Evolutionary conservation across 2,113 vertebrate species (phyloP).

Genomic region (Glaucomys volans): DNA sequence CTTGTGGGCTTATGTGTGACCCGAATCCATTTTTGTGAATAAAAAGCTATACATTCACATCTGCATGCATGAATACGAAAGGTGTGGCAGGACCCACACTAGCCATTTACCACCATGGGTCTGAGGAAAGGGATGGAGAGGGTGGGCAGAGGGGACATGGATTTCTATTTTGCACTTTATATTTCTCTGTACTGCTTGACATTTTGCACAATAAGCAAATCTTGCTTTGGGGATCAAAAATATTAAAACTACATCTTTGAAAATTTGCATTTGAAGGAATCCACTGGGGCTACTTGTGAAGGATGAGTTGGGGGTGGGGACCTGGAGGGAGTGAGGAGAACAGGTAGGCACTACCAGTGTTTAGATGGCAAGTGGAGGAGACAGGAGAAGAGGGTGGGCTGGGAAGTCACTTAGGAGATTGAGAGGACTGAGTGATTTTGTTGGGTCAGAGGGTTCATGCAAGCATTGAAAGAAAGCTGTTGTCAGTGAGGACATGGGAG

Average conservation of each 20-base stretch:
- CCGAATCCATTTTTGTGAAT: neutral
- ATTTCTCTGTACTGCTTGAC: neutral
- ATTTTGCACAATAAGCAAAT: conserved; percentile 36
- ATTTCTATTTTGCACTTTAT: neutral
- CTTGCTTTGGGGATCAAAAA: conserved; percentile 3
- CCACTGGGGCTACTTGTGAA: neutral
- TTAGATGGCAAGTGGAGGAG: neutral
- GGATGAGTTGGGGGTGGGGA: neutral
- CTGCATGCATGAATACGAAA: neutral
- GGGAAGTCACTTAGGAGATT: neutral
- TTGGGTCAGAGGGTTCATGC: neutral
- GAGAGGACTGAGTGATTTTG: neutral
- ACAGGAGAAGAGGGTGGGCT: neutral
- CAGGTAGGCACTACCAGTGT: neutral
- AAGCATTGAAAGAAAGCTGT: neutral
- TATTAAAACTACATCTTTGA: conserved; percentile 4
- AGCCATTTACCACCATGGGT: rapidly evolving
- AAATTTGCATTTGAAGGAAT: conserved; percentile 26
- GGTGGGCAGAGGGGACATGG: neutral
- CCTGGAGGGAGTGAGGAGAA: neutral
- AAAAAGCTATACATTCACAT: neutral
- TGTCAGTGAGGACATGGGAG: neutral
- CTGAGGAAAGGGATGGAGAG: neutral
- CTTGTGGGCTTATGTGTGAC: neutral
- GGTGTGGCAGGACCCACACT: neutral